phyloP scores from a whole-genome alignment of 2,888 invertebrate genomes.

The Drosophila nr. medialis region DNA sequence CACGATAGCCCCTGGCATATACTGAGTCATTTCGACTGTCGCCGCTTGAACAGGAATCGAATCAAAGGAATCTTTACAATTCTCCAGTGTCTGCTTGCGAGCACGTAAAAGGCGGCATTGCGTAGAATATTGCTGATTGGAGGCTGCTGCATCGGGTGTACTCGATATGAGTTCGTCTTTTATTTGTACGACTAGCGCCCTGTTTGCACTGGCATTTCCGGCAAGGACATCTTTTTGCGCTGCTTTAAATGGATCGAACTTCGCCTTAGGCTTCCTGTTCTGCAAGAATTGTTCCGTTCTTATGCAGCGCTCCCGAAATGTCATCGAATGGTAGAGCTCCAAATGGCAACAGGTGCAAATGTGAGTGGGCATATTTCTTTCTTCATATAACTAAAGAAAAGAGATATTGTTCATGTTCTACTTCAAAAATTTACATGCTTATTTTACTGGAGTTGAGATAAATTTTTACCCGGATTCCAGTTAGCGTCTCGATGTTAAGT shows the following conservation, averaged over 20 bases:
- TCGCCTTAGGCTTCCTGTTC: background rate
- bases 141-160: background rate
- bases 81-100: background rate
- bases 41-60: background rate
- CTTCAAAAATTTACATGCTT: background rate
- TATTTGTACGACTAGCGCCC: background rate
- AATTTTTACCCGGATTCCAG: slow-evolving; percentile 44
- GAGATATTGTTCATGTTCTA: slow-evolving; percentile 7
- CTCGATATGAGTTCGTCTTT: background rate
- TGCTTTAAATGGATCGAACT: slow-evolving; percentile 4
- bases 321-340: slow-evolving; percentile 41
- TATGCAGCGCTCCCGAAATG: slow-evolving; percentile 44
- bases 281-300: slow-evolving; percentile 28
- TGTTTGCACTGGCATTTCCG: background rate
- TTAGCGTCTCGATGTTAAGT: slow-evolving; percentile 36
- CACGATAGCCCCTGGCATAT: background rate
- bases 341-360: slow-evolving; percentile 51
- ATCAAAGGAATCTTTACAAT: background rate
- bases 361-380: slow-evolving; percentile 32
- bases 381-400: slow-evolving; percentile 31
- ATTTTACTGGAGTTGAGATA: background rate
- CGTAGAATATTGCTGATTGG: background rate
- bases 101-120: background rate
- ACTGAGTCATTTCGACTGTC: background rate
- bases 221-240: background rate